These are phyloP conservation scores for Eupsilia transversa DNA, from an alignment of 2,888 invertebrate species.

Conservation along the genomic window DNA sequence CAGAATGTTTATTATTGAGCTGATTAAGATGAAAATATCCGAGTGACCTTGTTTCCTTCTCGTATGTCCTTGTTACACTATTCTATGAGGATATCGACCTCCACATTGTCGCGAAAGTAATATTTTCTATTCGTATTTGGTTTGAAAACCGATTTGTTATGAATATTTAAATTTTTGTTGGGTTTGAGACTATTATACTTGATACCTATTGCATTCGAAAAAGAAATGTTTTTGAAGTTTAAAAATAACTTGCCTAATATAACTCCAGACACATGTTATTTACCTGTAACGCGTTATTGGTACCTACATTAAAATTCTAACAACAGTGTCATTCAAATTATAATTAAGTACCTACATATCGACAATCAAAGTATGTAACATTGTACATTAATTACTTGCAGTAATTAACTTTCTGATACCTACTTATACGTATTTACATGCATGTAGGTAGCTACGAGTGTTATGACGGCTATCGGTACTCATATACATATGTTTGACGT, in stretches of 20 bases:
- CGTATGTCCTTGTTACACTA: slow-evolving; percentile 1
- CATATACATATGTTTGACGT: slow-evolving; percentile 13
- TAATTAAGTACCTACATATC: background rate
- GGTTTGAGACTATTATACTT: background rate
- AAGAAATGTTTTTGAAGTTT: background rate
- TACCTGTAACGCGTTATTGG: background rate
- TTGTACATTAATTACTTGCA: background rate
- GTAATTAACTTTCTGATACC: background rate
- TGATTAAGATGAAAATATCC: slow-evolving; percentile 11
- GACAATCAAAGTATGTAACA: background rate
- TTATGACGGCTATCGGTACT: slow-evolving; percentile 26
- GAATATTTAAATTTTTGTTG: background rate
- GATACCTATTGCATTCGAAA: background rate
- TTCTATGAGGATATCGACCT: slow-evolving; percentile 4
- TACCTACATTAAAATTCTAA: background rate
- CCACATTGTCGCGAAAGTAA: background rate
- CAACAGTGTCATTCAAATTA: background rate
- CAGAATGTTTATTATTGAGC: background rate
- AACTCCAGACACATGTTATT: background rate
- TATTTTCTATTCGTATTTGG: slow-evolving; percentile 4
- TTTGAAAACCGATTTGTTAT: background rate
- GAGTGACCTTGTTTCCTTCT: slow-evolving; percentile 22
- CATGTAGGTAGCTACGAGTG: background rate
- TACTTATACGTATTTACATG: background rate
- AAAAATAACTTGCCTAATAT: background rate